phyloP scores from a whole-genome alignment of 2,888 invertebrate genomes.

The Erynnis tages region DNA sequence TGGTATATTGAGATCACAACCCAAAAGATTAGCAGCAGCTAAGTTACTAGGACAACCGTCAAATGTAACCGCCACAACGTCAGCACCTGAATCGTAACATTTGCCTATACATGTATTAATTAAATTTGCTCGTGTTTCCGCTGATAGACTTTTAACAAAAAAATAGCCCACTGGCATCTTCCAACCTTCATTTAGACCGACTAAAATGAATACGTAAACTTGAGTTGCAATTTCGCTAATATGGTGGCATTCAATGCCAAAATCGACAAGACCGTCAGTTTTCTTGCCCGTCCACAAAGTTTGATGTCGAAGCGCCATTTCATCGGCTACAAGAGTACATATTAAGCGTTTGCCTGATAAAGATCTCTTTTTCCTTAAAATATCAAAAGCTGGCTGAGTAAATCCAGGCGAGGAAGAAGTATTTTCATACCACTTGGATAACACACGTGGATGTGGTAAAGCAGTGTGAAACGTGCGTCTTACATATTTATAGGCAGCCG shows the following conservation, averaged over 20 bases:
- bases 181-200: too few species aligned
- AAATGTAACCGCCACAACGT: neutral
- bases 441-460: slow-evolving; percentile 35
- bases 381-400: slow-evolving; percentile 31
- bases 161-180: neutral
- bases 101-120: too few species aligned
- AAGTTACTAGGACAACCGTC: slow-evolving; percentile 23
- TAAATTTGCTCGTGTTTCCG: slow-evolving; percentile 5
- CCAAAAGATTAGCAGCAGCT: slow-evolving; percentile 12
- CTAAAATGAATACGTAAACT: slow-evolving; percentile 3
- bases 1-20: slow-evolving; percentile 12
- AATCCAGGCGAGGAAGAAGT: slow-evolving; percentile 32
- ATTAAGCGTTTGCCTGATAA: neutral
- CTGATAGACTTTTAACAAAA: neutral
- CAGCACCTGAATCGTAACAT: too few species aligned
- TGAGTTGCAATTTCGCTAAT: neutral
- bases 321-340: slow-evolving; percentile 30
- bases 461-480: neutral
- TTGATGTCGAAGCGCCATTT: slow-evolving; percentile 31
- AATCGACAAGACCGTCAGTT: slow-evolving; percentile 9
- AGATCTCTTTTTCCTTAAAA: slow-evolving; percentile 30
- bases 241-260: neutral
- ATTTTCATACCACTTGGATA: slow-evolving; percentile 10
- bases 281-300: slow-evolving; percentile 30
- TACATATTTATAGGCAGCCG: slow-evolving; percentile 1